Evolutionary conservation across 2,113 vertebrate genomes (phyloP), one percentile per base, ranked within the genome.

Genomic region (Aythya baeri): DNA sequence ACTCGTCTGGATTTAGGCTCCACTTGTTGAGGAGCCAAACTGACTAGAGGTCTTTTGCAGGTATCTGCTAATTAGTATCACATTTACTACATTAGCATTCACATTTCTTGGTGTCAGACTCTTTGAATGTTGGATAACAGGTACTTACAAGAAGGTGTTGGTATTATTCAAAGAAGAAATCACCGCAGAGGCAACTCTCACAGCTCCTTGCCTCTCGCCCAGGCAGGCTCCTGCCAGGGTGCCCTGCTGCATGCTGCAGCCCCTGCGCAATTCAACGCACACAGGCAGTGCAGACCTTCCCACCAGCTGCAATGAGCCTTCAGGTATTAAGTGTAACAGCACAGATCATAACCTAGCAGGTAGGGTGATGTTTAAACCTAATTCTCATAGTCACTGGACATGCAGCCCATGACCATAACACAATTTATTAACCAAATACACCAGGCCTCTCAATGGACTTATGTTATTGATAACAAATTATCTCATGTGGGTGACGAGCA

Each of bases 1-100:
- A 13, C 50, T 13, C 26, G 13, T 63, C 54, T 65, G 68, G 34
- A 55, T 12, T 32, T 36, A 29, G 68, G 43, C 17, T 44, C 66
- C 66, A 38, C 36, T 36, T 31, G 17, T 0, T 0, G 0, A 52
- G 58, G 18, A 84, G 59, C 54, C 17, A 13, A n/a, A 52, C 0
- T 4, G 38, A 29, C 54, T 49, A 7, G 10, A 63, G 36, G 6
- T 50, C 65, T 92, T 71, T 23, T 25, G 38, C 8, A 65, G 36
- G n/a, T 44, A 63, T 31, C 67, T 57, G 7, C 57, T 63, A 34
- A 10, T 36, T 58, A 79, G 17, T 23, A 34, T 21, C 3, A 41
- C 2, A 31, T 44, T 72, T 41, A 41, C 41, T 41, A 41, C 41
- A 41, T 41, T 13, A 13, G 41, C 41, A 41, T 41, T 41, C 41